Base-by-base conservation (phyloP, 2,888 invertebrate species). In the Automeris io region DNA sequence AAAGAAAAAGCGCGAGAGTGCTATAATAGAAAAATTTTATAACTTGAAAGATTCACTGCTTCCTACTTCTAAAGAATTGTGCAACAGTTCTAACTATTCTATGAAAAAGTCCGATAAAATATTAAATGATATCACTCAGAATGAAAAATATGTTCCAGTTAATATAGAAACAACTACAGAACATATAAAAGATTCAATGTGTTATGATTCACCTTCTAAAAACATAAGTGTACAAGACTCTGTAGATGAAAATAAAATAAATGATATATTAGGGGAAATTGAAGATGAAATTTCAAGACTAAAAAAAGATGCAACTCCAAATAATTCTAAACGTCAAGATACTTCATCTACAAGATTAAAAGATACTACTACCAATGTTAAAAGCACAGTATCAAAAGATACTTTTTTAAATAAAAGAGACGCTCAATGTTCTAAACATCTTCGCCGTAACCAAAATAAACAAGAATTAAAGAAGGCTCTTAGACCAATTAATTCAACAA, bases 1-100 rank as follows among this genome's bases (percentile, higher is more conserved):
- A 57, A 85, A 85, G 45, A 79, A 65, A 40, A 83, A 74, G 61
- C 61, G 77, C 6, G 70, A 76, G 6, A 66, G 45, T 45, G 52
- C 57, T 45, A 22, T 80, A 8, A 51, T 81, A 32, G 59, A 77
- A 35, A 71, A 74, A 41, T 61, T 79, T 32, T 70, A 67, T 39
- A 42, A 44, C 6, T 54, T 82, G 1, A 79, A 72, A 47, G 61
- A 78, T 13, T 69, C 74, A 0, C 72, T 79, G 46, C 57, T 55
- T 23, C 55, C 50, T 43, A 51, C 69, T 5, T 60, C 71, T 6
- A 72, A 66, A 40, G 51, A 62, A 42, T 12, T 69, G 1, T 70
- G 56, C 40, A 39, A 53, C 1, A 57, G 67, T 40, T 42, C 60
- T 13, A 40, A 61, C 25, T 48, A 54, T 45, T 49, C 56, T 12